Evolutionary conservation across 2,888 invertebrate genomes (phyloP).

Genomic region (Acrobasis repandana): DNA sequence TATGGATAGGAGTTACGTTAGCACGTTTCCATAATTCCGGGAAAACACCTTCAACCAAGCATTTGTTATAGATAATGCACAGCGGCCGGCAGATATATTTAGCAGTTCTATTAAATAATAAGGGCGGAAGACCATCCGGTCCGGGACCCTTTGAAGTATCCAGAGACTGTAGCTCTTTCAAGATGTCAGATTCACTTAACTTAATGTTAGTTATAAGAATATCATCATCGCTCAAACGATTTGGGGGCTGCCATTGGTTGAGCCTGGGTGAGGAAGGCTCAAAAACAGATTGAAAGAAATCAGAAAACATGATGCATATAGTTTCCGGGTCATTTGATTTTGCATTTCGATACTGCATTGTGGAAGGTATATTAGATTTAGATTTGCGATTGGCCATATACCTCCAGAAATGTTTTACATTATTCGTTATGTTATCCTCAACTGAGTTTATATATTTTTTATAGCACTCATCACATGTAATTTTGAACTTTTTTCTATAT

Average conservation of each 20-base stretch:
- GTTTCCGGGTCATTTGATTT: not conserved
- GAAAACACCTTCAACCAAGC: not conserved
- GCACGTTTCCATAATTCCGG: constrained; percentile 4
- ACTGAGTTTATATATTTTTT: not conserved
- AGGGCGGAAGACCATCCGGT: not conserved
- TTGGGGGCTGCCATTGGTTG: not conserved
- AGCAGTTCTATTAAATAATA: not conserved
- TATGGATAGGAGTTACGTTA: not conserved
- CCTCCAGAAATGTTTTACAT: not conserved
- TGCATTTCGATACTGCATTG: not conserved
- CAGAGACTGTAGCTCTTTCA: not conserved
- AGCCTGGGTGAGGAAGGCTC: not conserved
- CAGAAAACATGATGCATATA: not conserved
- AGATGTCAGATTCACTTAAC: not conserved
- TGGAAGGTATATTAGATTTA: not conserved
- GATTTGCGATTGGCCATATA: not conserved
- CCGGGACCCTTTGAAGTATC: not conserved
- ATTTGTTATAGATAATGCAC: not conserved
- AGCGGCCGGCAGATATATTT: not conserved
- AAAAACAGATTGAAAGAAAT: not conserved
- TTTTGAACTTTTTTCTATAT: not conserved
- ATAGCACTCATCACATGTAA: not conserved
- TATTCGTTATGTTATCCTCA: not conserved
- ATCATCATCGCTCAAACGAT: not conserved
- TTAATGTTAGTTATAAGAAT: not conserved